Base-by-base conservation (phyloP, 1,140 invertebrate species). In the Drosophila ironensis region DNA sequence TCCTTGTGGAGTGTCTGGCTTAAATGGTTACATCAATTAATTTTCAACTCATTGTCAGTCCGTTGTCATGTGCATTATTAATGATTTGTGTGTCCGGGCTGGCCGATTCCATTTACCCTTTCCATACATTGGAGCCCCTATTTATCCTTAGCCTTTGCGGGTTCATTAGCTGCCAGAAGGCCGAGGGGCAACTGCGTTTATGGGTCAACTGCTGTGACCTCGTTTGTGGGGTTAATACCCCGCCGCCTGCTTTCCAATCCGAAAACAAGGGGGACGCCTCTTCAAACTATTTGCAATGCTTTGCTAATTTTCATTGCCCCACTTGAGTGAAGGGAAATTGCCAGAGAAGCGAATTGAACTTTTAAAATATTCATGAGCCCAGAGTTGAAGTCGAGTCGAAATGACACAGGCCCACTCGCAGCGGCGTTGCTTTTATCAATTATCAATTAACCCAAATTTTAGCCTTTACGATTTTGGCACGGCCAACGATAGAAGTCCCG, bases 371-470 rank as follows among this genome's bases (percentile, higher is more conserved):
- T 56, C 69, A 82, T 78, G 50, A 35, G 50, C 25, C 37, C 25
- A n/a, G 47, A 71, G 57, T 73, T 84, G 54, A 73, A 73, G 68
- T 56, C 60, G 30, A 59, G 24, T 63, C 48, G n/a, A 48, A 28
- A 63, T 48, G 57, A 27, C 56, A 57, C 68, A 63, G 16, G 12
- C 47, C 25, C 30, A 45, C 20, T 16, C n/a, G 19, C 35, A 22
- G 33, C 37, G 37, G 25, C 14, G 41, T 4, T 46, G 69, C 78
- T 78, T 72, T 86, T 84, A 84, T 84, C 78, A 84, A 84, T 84
- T 84, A 84, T 84, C 78, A 84, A 84, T 84, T 84, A 84, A 84
- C 78, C 78, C 86, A 84, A 71, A 84, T 84, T 78, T 86, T 50
- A 84, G 69, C 64, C 70, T 48, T 66, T 60, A 69, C 73, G 69